Base-by-base conservation (phyloP, 2,113 vertebrate genomes). In the Reinhardtius hippoglossoides region DNA sequence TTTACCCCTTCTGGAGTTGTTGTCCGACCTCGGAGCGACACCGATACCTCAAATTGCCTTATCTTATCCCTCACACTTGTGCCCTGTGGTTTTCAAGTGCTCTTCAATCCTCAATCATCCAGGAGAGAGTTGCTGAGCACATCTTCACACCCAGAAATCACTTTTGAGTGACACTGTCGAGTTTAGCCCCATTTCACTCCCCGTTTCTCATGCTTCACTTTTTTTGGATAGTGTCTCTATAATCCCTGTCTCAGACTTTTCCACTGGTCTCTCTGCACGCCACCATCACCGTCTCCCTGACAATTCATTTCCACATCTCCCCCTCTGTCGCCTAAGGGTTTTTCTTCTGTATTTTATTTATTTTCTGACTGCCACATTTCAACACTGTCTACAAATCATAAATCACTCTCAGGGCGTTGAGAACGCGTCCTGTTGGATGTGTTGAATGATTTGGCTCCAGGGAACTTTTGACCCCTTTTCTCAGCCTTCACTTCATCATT, bases 291-390 rank as follows among this genome's bases (percentile, higher is more conserved):
- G 31, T 78, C 50, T 65, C 61, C 55, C 35, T 57, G 48, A 74
- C 24, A 50, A 72, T 74, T 67, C 7, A 80, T 80, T 75, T 70
- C 60, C 62, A 72, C 44, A 46, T 44, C 35, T 13, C 10, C 14
- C 13, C 42, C 10, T 14, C 13, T 44, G 12, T 44, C 10, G 10
- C 27, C 5, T 4, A 15, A 44, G 13, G 5, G 4, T 15, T 16
- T 16, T 20, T n/a, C 4, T 52, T 52, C 50, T 63, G 40, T 65
- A 59, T 31, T 8, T 44, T 15, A 12, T 46, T 37, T 62, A 55
- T 66, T 67, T 71, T 18, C 46, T 60, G 27, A 56, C 46, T 62
- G 46, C 26, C 61, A 69, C 21, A 2, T 74, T 78, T 55, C 10
- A 70, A 18, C 48, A 16, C 24, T 1, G 2, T 26, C 63, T 24